Base-by-base conservation (phyloP, 2,113 vertebrate species). In the Conger conger region DNA sequence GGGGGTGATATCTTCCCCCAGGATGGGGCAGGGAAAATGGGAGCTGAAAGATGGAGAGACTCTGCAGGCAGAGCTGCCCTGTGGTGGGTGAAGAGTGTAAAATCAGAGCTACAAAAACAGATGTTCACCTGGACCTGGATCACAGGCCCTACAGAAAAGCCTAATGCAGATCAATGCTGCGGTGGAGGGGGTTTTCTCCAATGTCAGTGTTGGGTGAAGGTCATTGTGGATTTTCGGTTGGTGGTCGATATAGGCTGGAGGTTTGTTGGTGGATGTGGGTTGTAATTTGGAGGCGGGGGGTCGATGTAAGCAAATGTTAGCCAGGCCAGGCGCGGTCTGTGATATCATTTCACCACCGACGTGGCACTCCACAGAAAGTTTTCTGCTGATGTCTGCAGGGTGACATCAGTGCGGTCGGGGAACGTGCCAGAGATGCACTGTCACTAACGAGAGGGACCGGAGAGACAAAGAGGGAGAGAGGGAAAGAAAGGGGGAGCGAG, bases 371-470 rank as follows among this genome's bases (percentile, higher is more conserved):
- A 89, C 87, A 90, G 79, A 0, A 83, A 38, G 11, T 68, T 35
- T 93, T 94, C 90, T 92, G 93, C 93, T 92, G 80, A 93, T 87
- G 84, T 93, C 93, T 94, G 94, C 94, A 86, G 87, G 91, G 89
- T 94, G 93, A 94, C 93, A 94, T 94, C 93, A 94, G 91, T 90
- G 53, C 42, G 37, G 60, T 81, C 57, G 79, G 83, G 53, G 77
- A 53, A 60, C 33, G 40, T 81, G 79, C 79, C 54, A 86, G 86
- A 54, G 63, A 68, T 79, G 63, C 84, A 79, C 83, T 80, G 53
- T 84, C 81, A 83, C 86, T 85, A 90, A 88, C 83, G 85, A 88
- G 87, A 79, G 80, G 53, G 79, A 82, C 82, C 76, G 54, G 79
- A 82, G 54, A 81, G 37, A 45, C n/a, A 50, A 53, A 63, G 37